Evolutionary conservation across 2,113 vertebrate species (phyloP), one percentile per base, ranked within the genome.

Genomic region (Trogon melanurus): DNA sequence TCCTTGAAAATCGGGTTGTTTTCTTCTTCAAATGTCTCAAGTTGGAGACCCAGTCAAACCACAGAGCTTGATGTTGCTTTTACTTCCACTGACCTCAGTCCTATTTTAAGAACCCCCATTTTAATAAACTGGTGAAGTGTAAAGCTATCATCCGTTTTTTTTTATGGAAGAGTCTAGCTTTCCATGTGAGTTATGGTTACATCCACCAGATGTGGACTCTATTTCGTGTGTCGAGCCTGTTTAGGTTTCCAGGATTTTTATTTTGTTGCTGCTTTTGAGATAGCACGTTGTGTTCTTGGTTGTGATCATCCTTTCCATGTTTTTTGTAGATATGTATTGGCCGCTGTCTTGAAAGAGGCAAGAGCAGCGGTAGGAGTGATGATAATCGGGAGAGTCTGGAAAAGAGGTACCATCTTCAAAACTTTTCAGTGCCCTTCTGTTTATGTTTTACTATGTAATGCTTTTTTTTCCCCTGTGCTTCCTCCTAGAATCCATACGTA

Each of bases 301-400:
- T 74, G 91, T 85, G 58, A 74, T 96, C 22, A 57, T 64, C 16
- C 36, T 76, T 91, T n/a, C 82, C 57, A 10, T 91, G 32, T 36
- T 45, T 89, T 64, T 93, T 81, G 25, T 96, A 99, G 99, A 98
- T 99, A 41, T 99, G 99, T 91, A 98, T 99, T 41, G 79, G 98
- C 38, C 98, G 99, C 85, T 99, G 99, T 97, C 97, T 99, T 86
- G 99, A 99, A 93, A 98, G 99, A 89, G 99, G 99, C 69, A 99
- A 99, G 95, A 99, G 98, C 97, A 99, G 99, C 57, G 99, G 99
- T 13, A 98, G 99, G 85, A 98, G 98, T 27, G 99, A 99, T 50
- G 99, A 99, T 97, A 99, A 99, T 98, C 98, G 98, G 73, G 99
- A 99, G 89, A 99, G 99, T 84, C 96, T 99, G 98, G 98, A 99